Evolutionary conservation across 2,113 vertebrate genomes (phyloP), one percentile per base, ranked within the genome.

Genomic region (Peucedramus taeniatus): DNA sequence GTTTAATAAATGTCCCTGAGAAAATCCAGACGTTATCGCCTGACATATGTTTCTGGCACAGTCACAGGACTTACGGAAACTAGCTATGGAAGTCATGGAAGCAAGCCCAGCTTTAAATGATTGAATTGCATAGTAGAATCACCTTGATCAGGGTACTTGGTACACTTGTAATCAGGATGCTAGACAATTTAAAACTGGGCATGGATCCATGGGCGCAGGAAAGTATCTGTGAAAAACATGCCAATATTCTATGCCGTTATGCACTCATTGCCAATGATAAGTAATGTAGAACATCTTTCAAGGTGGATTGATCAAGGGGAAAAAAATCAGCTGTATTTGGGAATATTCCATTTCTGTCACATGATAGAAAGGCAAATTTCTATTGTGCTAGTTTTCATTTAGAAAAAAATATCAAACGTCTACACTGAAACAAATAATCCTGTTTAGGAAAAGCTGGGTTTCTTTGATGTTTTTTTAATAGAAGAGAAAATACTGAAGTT

Each of bases 141-240:
- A 94, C 82, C 90, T 94, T 95, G 92, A 93, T 93, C 74, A 71
- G 27, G 42, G 31, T 74, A 75, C 57, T 88, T 80, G 47, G 64
- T 86, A 94, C 59, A 47, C 84, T 91, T 96, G 88, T 66, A 91
- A 95, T 80, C 5, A 8, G 87, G 33, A 90, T 85, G 71, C 24
- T 77, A 77, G 75, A 80, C 71, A 90, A 90, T 96, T 95, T 95
- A 77, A 90, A 90, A 83, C 68, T 94, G 90, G 95, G 94, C 95
- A 70, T 51, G 30, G 6, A 31, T 96, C 95, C 95, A 93, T 13
- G 21, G 59, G 24, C 90, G 28, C 59, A 70, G 82, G 74, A 61
- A 79, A 87, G 21, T 50, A 13, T 61, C 45, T 74, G 47, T 76
- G 77, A 91, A 28, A 87, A 91, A 77, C 2, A 2, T 88, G 78